Conservation (phyloP, 92 coral and sea anemone species). For the Palythoa caribaeorum region DNA sequence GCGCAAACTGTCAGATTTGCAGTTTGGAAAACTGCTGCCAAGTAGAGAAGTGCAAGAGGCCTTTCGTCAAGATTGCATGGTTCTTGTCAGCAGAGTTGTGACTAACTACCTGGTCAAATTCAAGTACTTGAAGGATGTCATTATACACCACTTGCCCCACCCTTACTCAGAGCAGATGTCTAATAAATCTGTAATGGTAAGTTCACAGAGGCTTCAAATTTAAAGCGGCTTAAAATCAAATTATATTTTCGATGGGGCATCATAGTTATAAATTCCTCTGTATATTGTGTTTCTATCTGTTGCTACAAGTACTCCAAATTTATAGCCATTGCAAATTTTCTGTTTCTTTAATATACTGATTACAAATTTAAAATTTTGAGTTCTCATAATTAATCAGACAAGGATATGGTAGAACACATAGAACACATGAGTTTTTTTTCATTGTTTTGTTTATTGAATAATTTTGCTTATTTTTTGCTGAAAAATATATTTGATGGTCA, state of each 20-base stretch:
- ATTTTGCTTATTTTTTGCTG: too few relatives aligned
- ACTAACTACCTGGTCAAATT: constrained; percentile 49
- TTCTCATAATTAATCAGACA: not conserved
- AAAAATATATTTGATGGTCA: not conserved
- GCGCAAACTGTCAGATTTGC: constrained; percentile 39
- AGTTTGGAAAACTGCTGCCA: constrained; percentile 52
- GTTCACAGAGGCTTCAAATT: constrained; percentile 11
- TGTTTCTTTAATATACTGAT: not conserved
- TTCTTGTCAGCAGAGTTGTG: constrained; percentile 56
- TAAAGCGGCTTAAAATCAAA: not conserved
- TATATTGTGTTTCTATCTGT: not conserved
- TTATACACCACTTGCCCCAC: constrained; percentile 55
- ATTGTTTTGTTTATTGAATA: too few relatives aligned
- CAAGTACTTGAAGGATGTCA: constrained; percentile 41
- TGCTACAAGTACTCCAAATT: not conserved
- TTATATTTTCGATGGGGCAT: not conserved
- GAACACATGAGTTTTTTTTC: too few relatives aligned
- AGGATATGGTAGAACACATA: not conserved
- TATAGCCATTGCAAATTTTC: not conserved
- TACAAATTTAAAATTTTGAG: not conserved
- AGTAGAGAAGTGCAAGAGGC: constrained; percentile 46
- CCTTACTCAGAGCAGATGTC: constrained; percentile 19
- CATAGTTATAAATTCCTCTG: not conserved
- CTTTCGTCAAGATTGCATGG: constrained; percentile 50
- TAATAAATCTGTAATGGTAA: constrained; percentile 49